These are phyloP conservation scores for Gastracanthus pulcherrimus DNA, from an alignment of 2,888 invertebrate species.

Conservation along the genomic window DNA sequence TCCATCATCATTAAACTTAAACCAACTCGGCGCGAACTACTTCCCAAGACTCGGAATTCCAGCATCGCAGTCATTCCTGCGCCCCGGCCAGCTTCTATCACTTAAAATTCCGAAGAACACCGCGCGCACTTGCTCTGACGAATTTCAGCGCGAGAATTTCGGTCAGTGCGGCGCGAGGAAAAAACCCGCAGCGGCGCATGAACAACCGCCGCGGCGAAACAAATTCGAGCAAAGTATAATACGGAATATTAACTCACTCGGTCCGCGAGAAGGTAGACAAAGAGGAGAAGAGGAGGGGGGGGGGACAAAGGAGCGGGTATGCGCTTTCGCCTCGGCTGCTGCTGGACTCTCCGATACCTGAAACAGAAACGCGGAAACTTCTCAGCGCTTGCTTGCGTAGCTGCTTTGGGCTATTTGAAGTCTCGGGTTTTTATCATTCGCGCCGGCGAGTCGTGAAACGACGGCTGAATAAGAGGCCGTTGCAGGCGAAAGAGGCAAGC, in stretches of 20 bases:
- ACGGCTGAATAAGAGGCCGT: background rate
- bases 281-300: background rate
- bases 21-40: slow-evolving; percentile 16
- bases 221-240: slow-evolving; percentile 26
- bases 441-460: background rate
- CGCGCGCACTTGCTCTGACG: background rate
- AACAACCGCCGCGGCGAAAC: background rate
- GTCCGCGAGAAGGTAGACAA: slow-evolving; percentile 44
- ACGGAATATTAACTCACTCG: slow-evolving; percentile 39
- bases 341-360: slow-evolving; percentile 33
- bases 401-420: background rate
- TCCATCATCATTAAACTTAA: slow-evolving; percentile 2
- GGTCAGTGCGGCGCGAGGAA: background rate
- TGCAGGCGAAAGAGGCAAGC: background rate
- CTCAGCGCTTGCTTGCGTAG: background rate
- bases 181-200: background rate
- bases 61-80: background rate
- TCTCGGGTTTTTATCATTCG: slow-evolving; percentile 18
- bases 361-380: slow-evolving; percentile 39
- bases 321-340: background rate
- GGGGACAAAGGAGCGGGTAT: background rate
- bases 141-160: background rate
- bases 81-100: no score
- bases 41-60: slow-evolving; percentile 18
- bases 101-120: slow-evolving; percentile 31